A percentile compares a stretch with the other conserved stretches of the same genome.
phyloP scores from a whole-genome alignment of 2,888 invertebrate species.

The Dasysyrphus tricinctus region DNA sequence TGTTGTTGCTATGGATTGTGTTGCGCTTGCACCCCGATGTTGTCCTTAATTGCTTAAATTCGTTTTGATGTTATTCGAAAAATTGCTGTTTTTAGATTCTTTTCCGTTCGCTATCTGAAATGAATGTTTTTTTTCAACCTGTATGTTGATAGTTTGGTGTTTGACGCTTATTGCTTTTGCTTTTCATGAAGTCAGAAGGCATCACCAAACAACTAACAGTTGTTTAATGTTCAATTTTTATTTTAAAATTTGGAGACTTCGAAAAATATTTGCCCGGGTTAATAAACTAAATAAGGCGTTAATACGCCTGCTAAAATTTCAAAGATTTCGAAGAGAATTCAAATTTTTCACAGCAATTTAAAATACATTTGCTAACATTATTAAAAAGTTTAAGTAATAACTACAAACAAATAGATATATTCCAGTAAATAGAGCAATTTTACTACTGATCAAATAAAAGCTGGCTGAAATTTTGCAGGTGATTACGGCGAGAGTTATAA shows the following conservation, averaged over 20 bases:
- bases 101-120: conserved; percentile 11
- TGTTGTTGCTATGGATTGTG: conserved; percentile 24
- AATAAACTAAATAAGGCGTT: no score
- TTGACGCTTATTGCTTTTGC: conserved; percentile 43
- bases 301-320: no score
- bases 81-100: conserved; percentile 43
- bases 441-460: no score
- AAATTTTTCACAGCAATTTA: no score
- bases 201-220: not conserved
- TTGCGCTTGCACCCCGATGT: conserved; percentile 63
- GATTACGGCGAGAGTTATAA: no score
- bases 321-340: no score
- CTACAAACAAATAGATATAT: no score
- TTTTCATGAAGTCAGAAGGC: conserved; percentile 19
- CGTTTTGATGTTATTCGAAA: conserved; percentile 71
- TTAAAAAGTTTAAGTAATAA: no score
- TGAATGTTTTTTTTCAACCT: not conserved
- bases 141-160: not conserved
- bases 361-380: no score
- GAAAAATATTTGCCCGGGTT: not conserved
- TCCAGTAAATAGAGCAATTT: no score
- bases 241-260: not conserved
- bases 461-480: no score
- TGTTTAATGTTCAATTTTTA: not conserved
- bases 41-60: conserved; percentile 73